A percentile compares a stretch with the other conserved stretches of the same genome.
These are phyloP conservation scores for Agelastica alni DNA, from an alignment of 2,888 invertebrate genomes.

Conservation along the genomic window DNA sequence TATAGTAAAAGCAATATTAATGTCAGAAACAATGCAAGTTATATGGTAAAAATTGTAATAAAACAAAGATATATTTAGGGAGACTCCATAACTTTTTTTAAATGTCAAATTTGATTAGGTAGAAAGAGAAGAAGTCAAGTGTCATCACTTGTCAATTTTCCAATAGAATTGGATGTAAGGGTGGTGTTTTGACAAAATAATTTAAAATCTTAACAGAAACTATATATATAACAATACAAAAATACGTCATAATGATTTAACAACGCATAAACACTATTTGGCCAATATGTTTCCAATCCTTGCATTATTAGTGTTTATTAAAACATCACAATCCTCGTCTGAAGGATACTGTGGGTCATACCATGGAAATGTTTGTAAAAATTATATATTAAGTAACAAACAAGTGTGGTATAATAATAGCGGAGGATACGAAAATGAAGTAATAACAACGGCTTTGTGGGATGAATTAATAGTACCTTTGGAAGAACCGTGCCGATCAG, in stretches of 20 bases:
- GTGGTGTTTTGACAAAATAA: neutral
- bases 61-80: too few relatives aligned
- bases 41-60: too few relatives aligned
- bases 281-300: slow-evolving; percentile 26
- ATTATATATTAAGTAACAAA: slow-evolving; percentile 58
- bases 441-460: slow-evolving; percentile 82
- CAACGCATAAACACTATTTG: neutral
- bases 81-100: too few relatives aligned
- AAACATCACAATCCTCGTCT: slow-evolving; percentile 21
- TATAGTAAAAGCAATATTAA: too few relatives aligned
- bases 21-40: too few relatives aligned
- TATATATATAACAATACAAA: neutral
- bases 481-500: slow-evolving; percentile 81
- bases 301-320: slow-evolving; percentile 22
- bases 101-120: too few relatives aligned
- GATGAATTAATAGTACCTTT: slow-evolving; percentile 81
- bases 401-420: slow-evolving; percentile 66
- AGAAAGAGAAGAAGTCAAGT: too few relatives aligned
- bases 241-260: slow-evolving; percentile 11
- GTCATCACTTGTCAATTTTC: neutral
- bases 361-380: slow-evolving; percentile 69
- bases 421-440: slow-evolving; percentile 81
- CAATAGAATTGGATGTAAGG: neutral
- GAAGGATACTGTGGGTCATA: slow-evolving; percentile 84
- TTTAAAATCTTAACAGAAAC: slow-evolving; percentile 8